phyloP scores from a whole-genome alignment of 2,113 vertebrate genomes.

The Tringa solitaria region DNA sequence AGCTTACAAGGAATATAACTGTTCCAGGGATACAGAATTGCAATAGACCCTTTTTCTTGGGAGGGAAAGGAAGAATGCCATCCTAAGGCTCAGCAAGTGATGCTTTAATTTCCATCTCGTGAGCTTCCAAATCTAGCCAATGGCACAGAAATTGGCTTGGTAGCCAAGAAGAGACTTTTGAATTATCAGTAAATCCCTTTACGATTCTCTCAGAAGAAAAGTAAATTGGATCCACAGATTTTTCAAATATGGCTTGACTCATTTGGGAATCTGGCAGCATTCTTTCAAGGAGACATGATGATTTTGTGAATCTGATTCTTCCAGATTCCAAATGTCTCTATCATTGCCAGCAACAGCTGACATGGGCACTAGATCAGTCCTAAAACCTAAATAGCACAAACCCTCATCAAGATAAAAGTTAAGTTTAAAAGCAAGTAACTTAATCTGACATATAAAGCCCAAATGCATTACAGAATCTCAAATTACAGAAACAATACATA shows the following conservation, averaged over 20 bases:
- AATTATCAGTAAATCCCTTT: neutral
- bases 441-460: neutral
- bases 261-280: neutral
- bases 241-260: slow-evolving; percentile 3
- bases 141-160: neutral
- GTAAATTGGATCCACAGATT: neutral
- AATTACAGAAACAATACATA: neutral
- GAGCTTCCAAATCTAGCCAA: neutral
- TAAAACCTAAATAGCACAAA: neutral
- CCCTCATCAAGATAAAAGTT: neutral
- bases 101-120: neutral
- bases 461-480: neutral
- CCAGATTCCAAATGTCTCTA: slow-evolving; percentile 4
- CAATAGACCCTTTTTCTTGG: neutral
- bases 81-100: neutral
- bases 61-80: neutral
- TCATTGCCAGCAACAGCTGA: slow-evolving; percentile 19
- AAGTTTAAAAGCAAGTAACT: neutral
- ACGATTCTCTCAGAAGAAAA: neutral
- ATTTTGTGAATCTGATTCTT: neutral
- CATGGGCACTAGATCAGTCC: neutral
- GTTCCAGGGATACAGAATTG: neutral
- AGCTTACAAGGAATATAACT: neutral
- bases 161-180: neutral
- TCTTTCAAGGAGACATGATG: neutral